Evolutionary conservation across 1,140 invertebrate genomes (phyloP).

Genomic region (Protaetia brevitarsis): DNA sequence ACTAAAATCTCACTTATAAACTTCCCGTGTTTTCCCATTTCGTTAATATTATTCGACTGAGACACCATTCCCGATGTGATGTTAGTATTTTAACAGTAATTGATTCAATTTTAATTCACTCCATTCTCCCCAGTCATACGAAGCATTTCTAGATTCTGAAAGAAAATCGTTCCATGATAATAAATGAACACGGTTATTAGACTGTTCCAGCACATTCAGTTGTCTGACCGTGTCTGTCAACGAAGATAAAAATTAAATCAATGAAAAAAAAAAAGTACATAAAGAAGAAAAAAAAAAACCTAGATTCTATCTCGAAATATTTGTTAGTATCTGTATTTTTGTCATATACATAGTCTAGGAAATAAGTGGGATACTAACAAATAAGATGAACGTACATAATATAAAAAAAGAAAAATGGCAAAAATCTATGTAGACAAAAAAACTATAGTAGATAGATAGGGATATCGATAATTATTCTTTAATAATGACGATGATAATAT

Average conservation of each 20-base stretch:
- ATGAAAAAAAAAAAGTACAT: neutral
- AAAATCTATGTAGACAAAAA: conserved; percentile 18
- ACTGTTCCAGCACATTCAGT: too few relatives aligned
- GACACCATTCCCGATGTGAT: too few relatives aligned
- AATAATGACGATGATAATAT: conserved; percentile 1
- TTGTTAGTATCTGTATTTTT: conserved; percentile 18
- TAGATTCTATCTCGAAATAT: conserved; percentile 7
- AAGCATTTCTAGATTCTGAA: too few relatives aligned
- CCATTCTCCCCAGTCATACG: too few relatives aligned
- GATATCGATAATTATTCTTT: conserved; percentile 18
- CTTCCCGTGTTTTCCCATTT: too few relatives aligned
- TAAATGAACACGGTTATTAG: too few relatives aligned
- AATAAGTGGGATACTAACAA: conserved; percentile 2
- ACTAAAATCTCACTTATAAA: too few relatives aligned
- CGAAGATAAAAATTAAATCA: conserved; percentile 6
- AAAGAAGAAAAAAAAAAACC: neutral
- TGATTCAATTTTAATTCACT: too few relatives aligned
- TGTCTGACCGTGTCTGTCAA: conserved; percentile 5
- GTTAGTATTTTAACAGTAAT: too few relatives aligned
- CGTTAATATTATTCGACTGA: too few relatives aligned
- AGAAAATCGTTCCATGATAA: too few relatives aligned
- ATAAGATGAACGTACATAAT: too few relatives aligned
- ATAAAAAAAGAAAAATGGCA: neutral
- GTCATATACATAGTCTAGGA: neutral
- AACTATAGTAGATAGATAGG: conserved; percentile 15